Conservation (phyloP, 2,797 vertebrate species). For the Rallus crepitans region DNA sequence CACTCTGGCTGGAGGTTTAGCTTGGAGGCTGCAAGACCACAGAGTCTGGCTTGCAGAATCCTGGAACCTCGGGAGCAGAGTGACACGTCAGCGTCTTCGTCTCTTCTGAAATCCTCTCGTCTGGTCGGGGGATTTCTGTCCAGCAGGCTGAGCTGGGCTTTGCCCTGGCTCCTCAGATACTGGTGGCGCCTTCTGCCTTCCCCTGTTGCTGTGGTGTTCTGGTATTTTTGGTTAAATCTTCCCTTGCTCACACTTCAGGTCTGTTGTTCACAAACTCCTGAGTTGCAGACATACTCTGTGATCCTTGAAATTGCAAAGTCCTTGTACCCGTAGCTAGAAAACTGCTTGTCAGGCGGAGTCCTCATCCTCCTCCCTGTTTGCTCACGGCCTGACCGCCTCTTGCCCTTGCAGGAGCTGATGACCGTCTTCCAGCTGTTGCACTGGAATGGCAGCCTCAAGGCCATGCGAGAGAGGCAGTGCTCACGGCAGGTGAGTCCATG, state of each 20-base stretch:
- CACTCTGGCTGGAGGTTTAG: too few species aligned
- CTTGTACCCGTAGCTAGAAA: background rate
- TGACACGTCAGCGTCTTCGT: rapidly evolving
- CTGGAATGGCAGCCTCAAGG: slow-evolving; percentile 98
- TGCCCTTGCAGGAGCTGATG: slow-evolving; percentile 91
- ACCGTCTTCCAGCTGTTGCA: slow-evolving; percentile 97
- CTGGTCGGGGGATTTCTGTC: background rate
- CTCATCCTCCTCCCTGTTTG: background rate
- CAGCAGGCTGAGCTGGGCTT: background rate
- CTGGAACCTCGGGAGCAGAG: background rate
- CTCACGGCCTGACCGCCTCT: background rate
- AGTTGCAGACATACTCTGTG: rapidly evolving
- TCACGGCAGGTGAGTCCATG: slow-evolving; percentile 89
- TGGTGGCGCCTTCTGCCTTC: rapidly evolving
- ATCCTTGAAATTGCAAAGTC: background rate
- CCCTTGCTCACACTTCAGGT: rapidly evolving
- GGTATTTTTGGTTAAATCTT: background rate
- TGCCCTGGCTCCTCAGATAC: rapidly evolving
- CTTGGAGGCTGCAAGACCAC: background rate
- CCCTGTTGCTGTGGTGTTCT: background rate
- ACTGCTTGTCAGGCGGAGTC: rapidly evolving
- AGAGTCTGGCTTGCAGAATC: background rate
- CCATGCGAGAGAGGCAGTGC: slow-evolving; percentile 97
- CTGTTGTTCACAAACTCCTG: rapidly evolving
- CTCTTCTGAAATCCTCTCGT: background rate